A percentile compares a stretch with the other conserved stretches of the same genome.
Evolutionary conservation across 2,888 invertebrate genomes (phyloP).

Genomic region (Pseudanteris insignis): DNA sequence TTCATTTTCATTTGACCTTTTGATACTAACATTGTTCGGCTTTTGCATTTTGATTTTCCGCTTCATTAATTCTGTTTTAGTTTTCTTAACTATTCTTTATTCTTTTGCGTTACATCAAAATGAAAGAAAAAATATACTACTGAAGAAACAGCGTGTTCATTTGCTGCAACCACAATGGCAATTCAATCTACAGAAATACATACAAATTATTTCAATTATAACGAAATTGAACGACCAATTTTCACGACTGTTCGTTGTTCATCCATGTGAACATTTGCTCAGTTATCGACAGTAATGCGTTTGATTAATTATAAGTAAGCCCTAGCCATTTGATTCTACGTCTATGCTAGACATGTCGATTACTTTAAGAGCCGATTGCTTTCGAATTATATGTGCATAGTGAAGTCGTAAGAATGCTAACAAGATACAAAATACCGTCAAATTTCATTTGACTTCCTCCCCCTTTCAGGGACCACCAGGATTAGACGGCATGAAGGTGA

Average conservation of each 20-base stretch:
- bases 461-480: slow-evolving; percentile 87
- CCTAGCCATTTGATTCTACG: slow-evolving; percentile 7
- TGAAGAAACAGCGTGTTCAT: slow-evolving; percentile 59
- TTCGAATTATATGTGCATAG: slow-evolving; percentile 40
- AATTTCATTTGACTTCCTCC: slow-evolving; percentile 69
- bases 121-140: no score
- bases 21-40: no score
- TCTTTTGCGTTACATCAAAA: no score
- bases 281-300: slow-evolving; percentile 4
- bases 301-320: slow-evolving; percentile 1
- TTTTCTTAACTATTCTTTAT: no score
- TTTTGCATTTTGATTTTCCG: slow-evolving; percentile 61
- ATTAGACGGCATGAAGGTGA: slow-evolving; percentile 96
- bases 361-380: slow-evolving; percentile 36
- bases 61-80: no score
- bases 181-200: slow-evolving; percentile 23
- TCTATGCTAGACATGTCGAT: slow-evolving; percentile 21
- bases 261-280: slow-evolving; percentile 6
- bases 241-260: slow-evolving; percentile 7
- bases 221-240: slow-evolving; percentile 7
- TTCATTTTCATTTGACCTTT: no score
- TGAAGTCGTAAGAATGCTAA: slow-evolving; percentile 41
- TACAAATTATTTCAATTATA: not conserved
- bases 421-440: slow-evolving; percentile 47
- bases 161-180: slow-evolving; percentile 59